Base-by-base conservation (phyloP, 37 sponge, comb jelly and placozoan species). In the Halichondria panicea region DNA sequence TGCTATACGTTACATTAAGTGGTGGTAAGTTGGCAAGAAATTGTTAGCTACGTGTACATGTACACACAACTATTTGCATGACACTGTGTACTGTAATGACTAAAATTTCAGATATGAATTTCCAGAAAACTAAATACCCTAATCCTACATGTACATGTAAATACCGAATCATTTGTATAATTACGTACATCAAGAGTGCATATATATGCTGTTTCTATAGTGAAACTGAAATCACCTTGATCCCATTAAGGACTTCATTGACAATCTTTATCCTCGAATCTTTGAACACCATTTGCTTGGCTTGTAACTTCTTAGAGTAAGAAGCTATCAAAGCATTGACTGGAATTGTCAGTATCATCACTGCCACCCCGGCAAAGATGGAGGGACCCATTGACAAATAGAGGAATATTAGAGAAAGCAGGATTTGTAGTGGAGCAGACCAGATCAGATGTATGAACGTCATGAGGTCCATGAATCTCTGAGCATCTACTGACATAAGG, bases 401-500 rank as follows among this genome's bases (percentile, higher is more conserved):
- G 71, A 99, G 82, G 71, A 99, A 82, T 65, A 81, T 50, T 38
- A 95, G 79, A 24, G 96, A 34, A 24, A 99, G 72, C 5, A 83
- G 58, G 15, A 93, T 93, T 68, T 99, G 96, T 7, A 93, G 71
- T 32, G 96, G 99, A 45, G 91, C 89, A 1, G 99, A 93, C 96
- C 96, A 99, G n/a, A 99, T 28, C 58, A 61, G 67, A 80, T 99
- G 82, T 18, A 95, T 33, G 75, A 89, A 95, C 27, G 94, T 72
- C 63, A 75, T 76, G 33, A 99, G 53, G 45, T 98, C 99, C 93
- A 91, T 90, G 50, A 95, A 86, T 21, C 91, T 63, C 71, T 95
- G 96, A 52, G 99, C 94, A 77, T 99, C 99, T 31, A 99, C 91
- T 7, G 96, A 90, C 99, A 99, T 99, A 42, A 99, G 78, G 82